Base-by-base conservation (phyloP, 2,797 vertebrate species). In the Syngnathus acus region DNA sequence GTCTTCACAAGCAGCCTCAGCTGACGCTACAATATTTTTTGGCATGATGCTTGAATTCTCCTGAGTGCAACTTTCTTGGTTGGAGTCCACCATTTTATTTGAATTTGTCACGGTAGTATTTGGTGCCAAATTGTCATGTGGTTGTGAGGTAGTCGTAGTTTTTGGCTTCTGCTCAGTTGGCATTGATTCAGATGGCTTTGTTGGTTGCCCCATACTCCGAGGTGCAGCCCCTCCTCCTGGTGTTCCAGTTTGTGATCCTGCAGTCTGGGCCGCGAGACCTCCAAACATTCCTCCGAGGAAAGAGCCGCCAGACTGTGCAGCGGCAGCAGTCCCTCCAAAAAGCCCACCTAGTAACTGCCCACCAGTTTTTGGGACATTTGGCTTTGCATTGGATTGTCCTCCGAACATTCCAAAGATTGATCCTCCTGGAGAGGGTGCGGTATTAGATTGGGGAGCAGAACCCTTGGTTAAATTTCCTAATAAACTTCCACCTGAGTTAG, bases 131-230 rank as follows among this genome's bases (percentile, higher is more conserved):
- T 39, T 81, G 71, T 82, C 77, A 57, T 76, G 50, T 62, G 71
- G 37, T 19, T 81, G 75, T 70, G 68, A n/a, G 65, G 66, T 19
- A 51, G 70, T 64, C 4, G 19, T 38, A 61, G 69, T n/a, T 68
- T 66, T 45, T 74, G 69, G 50, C 60, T 72, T 82, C 6, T 72
- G 51, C 32, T 84, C 77, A 68, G 74, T 19, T 72, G 79, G 59
- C 40, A 76, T 69, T 32, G 78, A 55, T 65, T 80, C 78, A 72
- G 79, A 62, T 70, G 81, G 26, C 51, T 88, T 86, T 37, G 90
- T 65, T 76, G 88, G 80, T 83, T 90, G 93, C 75, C 93, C 95
- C 64, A 93, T 87, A 68, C 89, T 85, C 11, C 82, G 81, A 79
- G 85, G 87, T 51, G 88, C 74, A 73, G 87, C 84, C 63, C 85